Evolutionary conservation across 2,888 invertebrate genomes (phyloP).

Genomic region (Molanna angustata): DNA sequence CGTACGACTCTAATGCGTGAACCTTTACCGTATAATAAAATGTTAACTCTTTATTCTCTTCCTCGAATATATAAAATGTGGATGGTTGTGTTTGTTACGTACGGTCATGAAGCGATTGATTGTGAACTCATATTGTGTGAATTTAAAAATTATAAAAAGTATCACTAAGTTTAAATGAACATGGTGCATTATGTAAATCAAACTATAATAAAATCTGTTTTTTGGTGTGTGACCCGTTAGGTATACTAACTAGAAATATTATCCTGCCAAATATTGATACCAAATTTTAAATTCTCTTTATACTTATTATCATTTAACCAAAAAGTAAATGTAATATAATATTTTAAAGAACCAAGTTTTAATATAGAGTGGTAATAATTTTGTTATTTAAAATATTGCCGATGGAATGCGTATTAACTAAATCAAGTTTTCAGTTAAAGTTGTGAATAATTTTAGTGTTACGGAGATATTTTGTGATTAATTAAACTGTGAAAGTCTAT

Average conservation of each 20-base stretch:
- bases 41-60: no score
- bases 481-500: not conserved
- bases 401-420: not conserved
- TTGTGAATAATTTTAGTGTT: not conserved
- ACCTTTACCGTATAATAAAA: no score
- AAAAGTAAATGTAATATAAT: not conserved
- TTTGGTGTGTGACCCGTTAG: not conserved
- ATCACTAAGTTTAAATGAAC: no score
- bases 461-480: not conserved
- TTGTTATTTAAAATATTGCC: no score
- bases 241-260: slow-evolving; percentile 16
- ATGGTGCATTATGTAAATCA: not conserved
- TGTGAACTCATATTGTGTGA: not conserved
- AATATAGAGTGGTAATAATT: not conserved
- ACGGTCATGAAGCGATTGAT: not conserved
- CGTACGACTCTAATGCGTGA: slow-evolving; percentile 28
- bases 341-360: no score
- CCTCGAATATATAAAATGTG: no score
- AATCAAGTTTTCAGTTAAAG: not conserved
- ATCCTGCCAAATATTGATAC: slow-evolving; percentile 23
- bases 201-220: not conserved
- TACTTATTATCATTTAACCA: not conserved
- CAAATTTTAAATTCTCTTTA: slow-evolving; percentile 9
- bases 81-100: no score
- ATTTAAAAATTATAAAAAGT: not conserved